Conservation (phyloP, 1,140 invertebrate genomes). For the Drosophila sproati region DNA sequence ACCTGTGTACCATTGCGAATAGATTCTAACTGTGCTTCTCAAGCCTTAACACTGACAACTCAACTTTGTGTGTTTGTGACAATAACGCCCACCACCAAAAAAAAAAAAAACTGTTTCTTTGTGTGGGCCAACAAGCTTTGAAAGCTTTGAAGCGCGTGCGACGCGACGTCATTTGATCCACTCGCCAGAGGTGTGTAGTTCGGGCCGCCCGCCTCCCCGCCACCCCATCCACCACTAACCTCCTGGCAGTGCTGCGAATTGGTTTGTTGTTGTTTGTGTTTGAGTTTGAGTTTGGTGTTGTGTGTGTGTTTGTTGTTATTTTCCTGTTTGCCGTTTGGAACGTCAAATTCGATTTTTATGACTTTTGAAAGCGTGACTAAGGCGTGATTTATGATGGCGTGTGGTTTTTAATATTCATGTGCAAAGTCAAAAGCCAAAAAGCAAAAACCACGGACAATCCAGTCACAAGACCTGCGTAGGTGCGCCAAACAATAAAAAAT, state of each 20-base stretch:
- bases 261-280: conserved; percentile 24
- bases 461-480: conserved; percentile 64
- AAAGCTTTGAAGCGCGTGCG: conserved; percentile 43
- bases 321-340: conserved; percentile 51
- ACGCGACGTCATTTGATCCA: conserved; percentile 41
- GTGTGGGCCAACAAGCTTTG: conserved; percentile 17
- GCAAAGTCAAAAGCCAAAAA: conserved; percentile 66
- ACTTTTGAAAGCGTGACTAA: conserved; percentile 85
- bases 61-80: neutral
- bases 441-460: conserved; percentile 32
- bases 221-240: neutral
- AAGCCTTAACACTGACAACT: neutral
- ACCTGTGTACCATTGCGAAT: neutral
- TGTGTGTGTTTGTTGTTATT: conserved; percentile 34
- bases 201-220: neutral
- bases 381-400: conserved; percentile 85
- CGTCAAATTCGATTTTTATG: conserved; percentile 84
- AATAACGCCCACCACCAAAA: conserved; percentile 19
- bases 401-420: conserved; percentile 84
- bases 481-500: conserved; percentile 81
- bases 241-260: conserved; percentile 36
- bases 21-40: neutral
- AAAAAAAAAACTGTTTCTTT: neutral
- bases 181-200: conserved; percentile 4
- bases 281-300: conserved; percentile 37